These are phyloP conservation scores for Sipha maydis DNA, from an alignment of 2,888 invertebrate species.

Conservation along the genomic window DNA sequence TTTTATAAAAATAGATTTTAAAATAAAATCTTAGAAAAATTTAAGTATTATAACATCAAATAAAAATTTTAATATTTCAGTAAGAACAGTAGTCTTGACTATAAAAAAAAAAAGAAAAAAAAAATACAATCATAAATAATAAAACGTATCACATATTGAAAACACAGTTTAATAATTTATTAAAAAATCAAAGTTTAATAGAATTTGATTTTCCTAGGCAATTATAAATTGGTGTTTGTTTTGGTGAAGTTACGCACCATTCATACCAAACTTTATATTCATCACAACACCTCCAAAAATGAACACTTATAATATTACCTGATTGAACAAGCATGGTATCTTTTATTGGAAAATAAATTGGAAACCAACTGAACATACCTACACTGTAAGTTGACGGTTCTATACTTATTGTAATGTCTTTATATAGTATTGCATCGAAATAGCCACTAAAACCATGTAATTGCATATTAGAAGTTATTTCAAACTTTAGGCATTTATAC, in stretches of 20 bases:
- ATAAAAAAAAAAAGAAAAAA: no score
- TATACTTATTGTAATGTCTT: constrained; percentile 87
- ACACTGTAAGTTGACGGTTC: constrained; percentile 87
- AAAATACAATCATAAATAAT: no score
- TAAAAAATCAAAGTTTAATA: constrained; percentile 67
- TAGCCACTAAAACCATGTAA: constrained; percentile 96
- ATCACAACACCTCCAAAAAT: constrained; percentile 87
- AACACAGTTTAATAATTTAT: background rate
- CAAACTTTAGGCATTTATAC: constrained; percentile 69
- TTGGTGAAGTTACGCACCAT: constrained; percentile 82
- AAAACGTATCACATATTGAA: no score
- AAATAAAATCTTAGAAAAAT: no score
- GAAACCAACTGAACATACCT: constrained; percentile 98
- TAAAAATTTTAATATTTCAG: no score
- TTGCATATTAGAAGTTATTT: constrained; percentile 79
- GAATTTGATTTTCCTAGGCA: constrained; percentile 78
- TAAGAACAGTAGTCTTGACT: no score
- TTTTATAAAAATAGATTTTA: no score
- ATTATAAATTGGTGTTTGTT: constrained; percentile 74
- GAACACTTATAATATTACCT: constrained; percentile 79
- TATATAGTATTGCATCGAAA: constrained; percentile 89
- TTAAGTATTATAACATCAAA: no score
- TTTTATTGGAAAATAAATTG: constrained; percentile 90
- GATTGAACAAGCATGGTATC: constrained; percentile 73
- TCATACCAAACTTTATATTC: constrained; percentile 94